A percentile compares a stretch with the other conserved stretches of the same genome.
These are phyloP conservation scores for Sylvicapra grimmia DNA, from an alignment of 2,113 vertebrate genomes.

Conservation along the genomic window DNA sequence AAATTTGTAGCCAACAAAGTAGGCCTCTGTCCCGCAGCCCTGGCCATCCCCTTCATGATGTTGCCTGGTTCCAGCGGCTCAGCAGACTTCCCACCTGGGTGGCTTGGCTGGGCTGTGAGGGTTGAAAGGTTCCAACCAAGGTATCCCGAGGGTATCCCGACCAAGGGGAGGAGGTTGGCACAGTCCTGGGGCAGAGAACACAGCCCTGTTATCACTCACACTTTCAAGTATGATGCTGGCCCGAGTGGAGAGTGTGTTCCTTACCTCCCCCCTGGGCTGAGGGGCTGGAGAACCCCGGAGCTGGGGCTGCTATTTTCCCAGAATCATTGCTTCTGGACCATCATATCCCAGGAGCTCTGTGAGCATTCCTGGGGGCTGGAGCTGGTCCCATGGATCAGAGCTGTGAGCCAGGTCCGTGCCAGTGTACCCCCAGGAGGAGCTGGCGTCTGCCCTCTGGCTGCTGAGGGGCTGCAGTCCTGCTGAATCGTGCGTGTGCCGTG, in stretches of 20 bases:
- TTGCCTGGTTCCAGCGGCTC: background rate
- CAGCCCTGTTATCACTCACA: background rate
- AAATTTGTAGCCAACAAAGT: background rate
- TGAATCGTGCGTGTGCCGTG: background rate
- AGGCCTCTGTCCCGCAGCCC: background rate
- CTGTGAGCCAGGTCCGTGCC: background rate
- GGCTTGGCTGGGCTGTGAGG: background rate
- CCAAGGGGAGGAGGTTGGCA: background rate
- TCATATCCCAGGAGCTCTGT: background rate
- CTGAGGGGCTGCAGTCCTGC: background rate
- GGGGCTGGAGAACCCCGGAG: background rate
- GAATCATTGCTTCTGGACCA: background rate
- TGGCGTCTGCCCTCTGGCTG: background rate
- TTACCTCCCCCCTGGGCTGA: background rate
- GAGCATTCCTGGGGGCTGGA: background rate
- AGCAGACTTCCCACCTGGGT: background rate
- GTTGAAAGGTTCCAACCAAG: background rate
- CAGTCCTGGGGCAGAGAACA: background rate
- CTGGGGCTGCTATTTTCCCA: background rate
- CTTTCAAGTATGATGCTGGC: background rate
- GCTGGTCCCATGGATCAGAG: background rate
- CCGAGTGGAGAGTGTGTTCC: background rate
- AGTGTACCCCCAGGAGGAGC: background rate
- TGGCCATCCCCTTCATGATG: background rate
- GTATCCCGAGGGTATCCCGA: background rate